Evolutionary conservation across 1,140 invertebrate genomes (phyloP), one percentile per base, ranked within the genome.

Genomic region (Lethocerus indicus): DNA sequence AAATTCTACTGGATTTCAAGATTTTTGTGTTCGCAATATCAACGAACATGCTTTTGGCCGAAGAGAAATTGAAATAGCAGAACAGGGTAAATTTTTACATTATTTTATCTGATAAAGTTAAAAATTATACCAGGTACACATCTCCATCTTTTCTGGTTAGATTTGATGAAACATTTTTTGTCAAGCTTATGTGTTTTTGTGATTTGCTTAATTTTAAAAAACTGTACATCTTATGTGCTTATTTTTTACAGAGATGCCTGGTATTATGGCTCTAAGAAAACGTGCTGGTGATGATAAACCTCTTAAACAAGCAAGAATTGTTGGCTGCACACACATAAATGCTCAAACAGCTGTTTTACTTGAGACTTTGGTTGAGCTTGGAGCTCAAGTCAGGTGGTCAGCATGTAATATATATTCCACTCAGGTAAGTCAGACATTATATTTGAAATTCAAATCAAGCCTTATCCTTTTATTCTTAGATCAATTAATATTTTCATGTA

Each of bases 341-440:
- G 92, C 92, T 44, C 93, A 97, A 68, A 97, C 92, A 2, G 93
- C 93, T 13, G 92, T 96, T 50, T 68, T 98, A 29, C 89, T 97
- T 48, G 92, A 98, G 67, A 96, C 92, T 0, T 66, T 97, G 23
- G 77, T 80, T 2, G 81, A 87, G 45, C 69, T 96, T 13, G 93
- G 92, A 0, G 92, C 92, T 13, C 81, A 85, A 55, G 80, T 95
- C 0, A 63, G 92, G 62, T 96, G 92, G 92, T 81, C 90, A 0
- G 90, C 92, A 5, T 98, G 93, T 65, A 98, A 98, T 68, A 98
- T 98, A 57, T 97, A 95, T 67, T 97, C 92, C 32, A 97, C 93
- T 5, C 92, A 94, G 70, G 78, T 79, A 65, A 59, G 57, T n/a
- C n/a, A n/a, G n/a, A n/a, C n/a, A n/a, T n/a, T n/a, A n/a, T n/a